A percentile compares a stretch with the other conserved stretches of the same genome.
phyloP scores from a whole-genome alignment of 2,888 invertebrate species.

The Drosophila lutescens region DNA sequence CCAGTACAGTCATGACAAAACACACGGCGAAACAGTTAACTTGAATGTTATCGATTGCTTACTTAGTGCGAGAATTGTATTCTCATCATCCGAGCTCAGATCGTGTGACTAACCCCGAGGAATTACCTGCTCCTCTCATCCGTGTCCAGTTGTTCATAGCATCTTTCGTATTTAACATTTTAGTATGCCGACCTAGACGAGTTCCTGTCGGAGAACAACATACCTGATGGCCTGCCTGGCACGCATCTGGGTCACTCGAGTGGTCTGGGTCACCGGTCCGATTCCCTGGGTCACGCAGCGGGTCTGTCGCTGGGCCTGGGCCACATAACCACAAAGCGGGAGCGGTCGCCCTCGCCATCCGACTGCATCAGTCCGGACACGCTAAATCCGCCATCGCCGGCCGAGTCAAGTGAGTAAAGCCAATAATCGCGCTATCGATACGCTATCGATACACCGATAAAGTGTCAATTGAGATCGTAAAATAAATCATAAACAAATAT shows the following conservation, averaged over 20 bases:
- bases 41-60: slow-evolving; percentile 62
- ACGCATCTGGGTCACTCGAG: slow-evolving; percentile 85
- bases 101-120: slow-evolving; percentile 42
- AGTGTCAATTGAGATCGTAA: slow-evolving; percentile 7
- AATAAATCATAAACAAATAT: slow-evolving; percentile 9
- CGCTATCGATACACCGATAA: slow-evolving; percentile 1
- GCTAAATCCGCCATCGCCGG: slow-evolving; percentile 94
- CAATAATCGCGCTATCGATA: neutral
- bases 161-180: slow-evolving; percentile 36
- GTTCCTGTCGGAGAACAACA: slow-evolving; percentile 97
- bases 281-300: slow-evolving; percentile 85
- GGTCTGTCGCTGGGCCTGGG: slow-evolving; percentile 86
- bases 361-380: slow-evolving; percentile 96
- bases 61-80: slow-evolving; percentile 75
- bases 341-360: slow-evolving; percentile 93
- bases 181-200: slow-evolving; percentile 98
- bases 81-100: slow-evolving; percentile 64
- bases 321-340: slow-evolving; percentile 91
- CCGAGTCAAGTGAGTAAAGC: slow-evolving; percentile 92
- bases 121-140: slow-evolving; percentile 5
- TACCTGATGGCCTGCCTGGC: slow-evolving; percentile 91
- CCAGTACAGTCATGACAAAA: slow-evolving; percentile 40
- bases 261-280: slow-evolving; percentile 84
- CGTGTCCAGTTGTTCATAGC: slow-evolving; percentile 5
- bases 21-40: slow-evolving; percentile 48